These are phyloP conservation scores for Brachionus manjavacas DNA, from an alignment of 1,140 invertebrate genomes.

Conservation along the genomic window DNA sequence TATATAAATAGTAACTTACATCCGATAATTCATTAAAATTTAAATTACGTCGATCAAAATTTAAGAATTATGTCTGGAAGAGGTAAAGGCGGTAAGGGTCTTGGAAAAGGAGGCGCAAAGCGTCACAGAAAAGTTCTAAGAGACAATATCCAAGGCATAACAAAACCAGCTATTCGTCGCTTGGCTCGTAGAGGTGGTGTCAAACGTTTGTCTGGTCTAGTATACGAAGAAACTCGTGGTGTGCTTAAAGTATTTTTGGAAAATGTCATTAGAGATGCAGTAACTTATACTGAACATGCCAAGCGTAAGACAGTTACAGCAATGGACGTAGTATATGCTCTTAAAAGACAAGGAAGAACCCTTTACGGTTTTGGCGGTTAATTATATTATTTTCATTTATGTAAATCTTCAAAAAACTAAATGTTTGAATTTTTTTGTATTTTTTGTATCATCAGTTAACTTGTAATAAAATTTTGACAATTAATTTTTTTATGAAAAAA, in stretches of 20 bases:
- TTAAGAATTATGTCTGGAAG: slow-evolving; percentile 48
- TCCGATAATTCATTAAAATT: background rate
- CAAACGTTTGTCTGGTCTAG: slow-evolving; percentile 69
- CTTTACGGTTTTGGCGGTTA: slow-evolving; percentile 61
- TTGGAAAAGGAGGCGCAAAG: slow-evolving; percentile 53
- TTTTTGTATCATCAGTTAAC: background rate
- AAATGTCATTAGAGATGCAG: slow-evolving; percentile 74
- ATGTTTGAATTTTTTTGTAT: background rate
- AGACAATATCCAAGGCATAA: slow-evolving; percentile 73
- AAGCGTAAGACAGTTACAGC: slow-evolving; percentile 76
- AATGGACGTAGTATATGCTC: slow-evolving; percentile 79
- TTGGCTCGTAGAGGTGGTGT: slow-evolving; percentile 70
- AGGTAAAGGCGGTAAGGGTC: slow-evolving; percentile 52
- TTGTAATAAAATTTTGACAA: background rate
- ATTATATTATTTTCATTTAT: background rate
- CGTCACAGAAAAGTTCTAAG: slow-evolving; percentile 58
- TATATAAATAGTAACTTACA: background rate
- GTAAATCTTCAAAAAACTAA: background rate
- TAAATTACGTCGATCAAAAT: background rate
- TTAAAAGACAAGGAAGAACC: slow-evolving; percentile 73
- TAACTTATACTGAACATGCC: slow-evolving; percentile 74
- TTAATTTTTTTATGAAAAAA: no score
- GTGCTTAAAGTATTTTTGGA: slow-evolving; percentile 73
- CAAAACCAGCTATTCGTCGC: slow-evolving; percentile 65
- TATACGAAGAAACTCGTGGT: slow-evolving; percentile 68